phyloP scores from a whole-genome alignment of 2,113 vertebrate genomes.

The Podarcis cretensis region DNA sequence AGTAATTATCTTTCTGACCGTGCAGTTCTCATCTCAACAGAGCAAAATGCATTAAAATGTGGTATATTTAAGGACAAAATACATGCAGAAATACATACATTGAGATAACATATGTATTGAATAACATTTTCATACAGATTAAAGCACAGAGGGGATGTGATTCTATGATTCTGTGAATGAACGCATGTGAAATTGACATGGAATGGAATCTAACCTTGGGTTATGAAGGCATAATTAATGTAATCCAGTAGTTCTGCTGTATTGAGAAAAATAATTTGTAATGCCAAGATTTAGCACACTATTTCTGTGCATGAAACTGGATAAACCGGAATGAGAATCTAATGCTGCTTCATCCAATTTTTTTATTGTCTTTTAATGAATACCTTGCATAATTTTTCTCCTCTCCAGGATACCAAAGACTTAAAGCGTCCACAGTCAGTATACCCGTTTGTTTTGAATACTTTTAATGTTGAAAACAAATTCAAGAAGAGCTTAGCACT shows the following conservation, averaged over 20 bases:
- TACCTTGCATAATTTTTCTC: neutral
- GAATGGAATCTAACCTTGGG: neutral
- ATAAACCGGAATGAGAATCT: neutral
- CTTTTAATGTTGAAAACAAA: conserved; percentile 5
- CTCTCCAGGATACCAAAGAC: neutral
- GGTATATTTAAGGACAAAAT: neutral
- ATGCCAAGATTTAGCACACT: neutral
- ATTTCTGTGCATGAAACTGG: conserved; percentile 4
- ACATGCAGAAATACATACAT: neutral
- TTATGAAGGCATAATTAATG: neutral
- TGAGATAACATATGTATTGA: no score
- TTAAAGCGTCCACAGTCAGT: neutral
- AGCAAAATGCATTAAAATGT: neutral
- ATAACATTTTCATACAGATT: no score
- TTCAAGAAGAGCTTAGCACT: conserved; percentile 10
- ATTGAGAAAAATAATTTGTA: neutral
- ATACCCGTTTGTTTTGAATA: conserved; percentile 6
- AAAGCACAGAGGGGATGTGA: no score
- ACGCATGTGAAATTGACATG: neutral
- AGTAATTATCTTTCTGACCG: neutral
- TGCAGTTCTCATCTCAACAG: neutral
- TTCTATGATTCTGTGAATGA: no score
- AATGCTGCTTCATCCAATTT: conserved; percentile 10
- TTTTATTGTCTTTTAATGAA: conserved; percentile 3
- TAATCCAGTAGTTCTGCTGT: neutral